Conservation (phyloP, 2,797 vertebrate genomes). For the Amblyopsis hoosieri region DNA sequence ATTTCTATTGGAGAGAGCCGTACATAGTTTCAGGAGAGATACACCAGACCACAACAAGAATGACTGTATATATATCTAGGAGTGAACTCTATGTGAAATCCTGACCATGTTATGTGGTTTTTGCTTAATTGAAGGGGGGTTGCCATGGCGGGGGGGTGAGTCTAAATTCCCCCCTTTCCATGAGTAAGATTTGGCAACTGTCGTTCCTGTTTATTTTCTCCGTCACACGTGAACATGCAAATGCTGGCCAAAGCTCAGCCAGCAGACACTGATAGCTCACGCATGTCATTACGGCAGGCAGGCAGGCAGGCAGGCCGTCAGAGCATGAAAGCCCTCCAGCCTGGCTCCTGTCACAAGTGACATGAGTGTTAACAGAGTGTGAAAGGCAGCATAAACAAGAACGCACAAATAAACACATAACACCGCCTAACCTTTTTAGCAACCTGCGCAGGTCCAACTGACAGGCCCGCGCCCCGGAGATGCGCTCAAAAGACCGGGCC, state of each 20-base stretch:
- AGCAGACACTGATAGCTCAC: conserved; percentile 55
- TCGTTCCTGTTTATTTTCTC: conserved; percentile 34
- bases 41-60: no score
- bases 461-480: conserved; percentile 29
- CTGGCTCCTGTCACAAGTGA: conserved; percentile 60
- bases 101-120: no score
- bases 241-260: conserved; percentile 45
- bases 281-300: conserved; percentile 58
- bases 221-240: conserved; percentile 61
- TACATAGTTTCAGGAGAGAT: no score
- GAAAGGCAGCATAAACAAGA: conserved; percentile 59
- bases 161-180: no score
- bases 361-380: conserved; percentile 62
- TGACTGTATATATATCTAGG: no score
- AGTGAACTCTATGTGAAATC: no score
- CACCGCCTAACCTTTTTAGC: conserved; percentile 40
- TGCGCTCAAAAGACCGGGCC: conserved; percentile 17
- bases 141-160: no score
- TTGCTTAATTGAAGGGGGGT: no score
- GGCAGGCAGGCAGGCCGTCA: conserved; percentile 59
- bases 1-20: no score
- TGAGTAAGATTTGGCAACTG: conserved; percentile 7
- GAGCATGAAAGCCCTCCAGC: conserved; percentile 68
- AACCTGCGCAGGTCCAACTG: conserved; percentile 32
- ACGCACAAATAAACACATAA: conserved; percentile 60